phyloP scores from a whole-genome alignment of 2,888 invertebrate species.

The Drosophila atroscutellata region DNA sequence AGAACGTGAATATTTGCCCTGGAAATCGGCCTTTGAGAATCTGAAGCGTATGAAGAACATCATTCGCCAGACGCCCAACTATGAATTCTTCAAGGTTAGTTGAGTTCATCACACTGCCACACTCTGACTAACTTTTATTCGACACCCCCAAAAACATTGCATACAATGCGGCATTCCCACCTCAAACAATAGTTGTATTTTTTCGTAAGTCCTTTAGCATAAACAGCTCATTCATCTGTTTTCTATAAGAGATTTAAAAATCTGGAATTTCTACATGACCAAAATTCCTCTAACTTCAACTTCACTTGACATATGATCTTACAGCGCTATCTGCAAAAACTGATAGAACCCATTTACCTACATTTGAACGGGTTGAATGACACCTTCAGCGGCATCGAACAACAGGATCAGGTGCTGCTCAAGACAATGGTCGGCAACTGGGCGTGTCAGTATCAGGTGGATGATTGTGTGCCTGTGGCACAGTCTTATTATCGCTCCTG shows the following conservation, averaged over 20 bases:
- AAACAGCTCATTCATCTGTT: neutral
- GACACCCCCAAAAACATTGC: conserved; percentile 12
- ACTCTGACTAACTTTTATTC: conserved; percentile 45
- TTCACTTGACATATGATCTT: neutral
- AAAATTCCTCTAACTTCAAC: neutral
- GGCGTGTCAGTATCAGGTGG: conserved; percentile 88
- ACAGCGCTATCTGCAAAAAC: conserved; percentile 88
- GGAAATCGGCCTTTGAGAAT: conserved; percentile 87
- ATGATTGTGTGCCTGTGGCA: conserved; percentile 88
- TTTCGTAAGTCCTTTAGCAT: conserved; percentile 58
- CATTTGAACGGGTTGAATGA: conserved; percentile 87
- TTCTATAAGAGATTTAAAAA: neutral
- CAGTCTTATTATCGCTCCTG: conserved; percentile 87
- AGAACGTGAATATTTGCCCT: conserved; percentile 85
- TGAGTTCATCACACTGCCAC: neutral
- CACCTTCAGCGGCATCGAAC: conserved; percentile 84
- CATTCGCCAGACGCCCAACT: conserved; percentile 87
- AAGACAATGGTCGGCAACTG: conserved; percentile 85
- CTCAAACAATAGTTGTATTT: conserved; percentile 59
- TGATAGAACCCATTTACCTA: conserved; percentile 88
- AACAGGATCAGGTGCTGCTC: conserved; percentile 87
- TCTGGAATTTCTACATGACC: neutral
- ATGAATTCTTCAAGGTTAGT: conserved; percentile 88
- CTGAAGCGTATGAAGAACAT: conserved; percentile 87
- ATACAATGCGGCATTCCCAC: conserved; percentile 5